phyloP scores from a whole-genome alignment of 2,113 vertebrate species.

The Heterotilapia buettikoferi region DNA sequence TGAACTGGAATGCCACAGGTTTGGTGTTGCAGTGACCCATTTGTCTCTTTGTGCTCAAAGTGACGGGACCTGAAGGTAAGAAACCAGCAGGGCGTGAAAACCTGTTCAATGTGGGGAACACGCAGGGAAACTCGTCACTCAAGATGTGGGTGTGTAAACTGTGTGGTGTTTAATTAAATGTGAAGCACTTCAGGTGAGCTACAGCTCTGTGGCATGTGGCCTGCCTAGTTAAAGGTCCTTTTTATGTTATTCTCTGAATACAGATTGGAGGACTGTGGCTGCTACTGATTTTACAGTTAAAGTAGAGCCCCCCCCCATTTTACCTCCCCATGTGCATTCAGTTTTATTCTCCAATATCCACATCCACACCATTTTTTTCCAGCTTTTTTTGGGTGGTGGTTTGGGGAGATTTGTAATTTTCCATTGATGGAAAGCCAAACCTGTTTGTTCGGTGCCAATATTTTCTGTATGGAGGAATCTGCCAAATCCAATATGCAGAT shows the following conservation, averaged over 20 bases:
- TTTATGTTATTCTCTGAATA: background rate
- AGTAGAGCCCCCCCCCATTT: background rate
- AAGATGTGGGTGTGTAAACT: background rate
- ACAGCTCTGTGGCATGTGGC: background rate
- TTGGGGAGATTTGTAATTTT: background rate
- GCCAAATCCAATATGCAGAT: background rate
- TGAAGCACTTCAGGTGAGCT: background rate
- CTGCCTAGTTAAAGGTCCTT: background rate
- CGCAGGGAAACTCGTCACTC: background rate
- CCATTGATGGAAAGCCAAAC: background rate
- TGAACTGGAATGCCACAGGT: background rate
- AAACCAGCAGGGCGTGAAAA: background rate
- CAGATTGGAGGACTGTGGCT: background rate
- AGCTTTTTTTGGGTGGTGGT: fast-evolving
- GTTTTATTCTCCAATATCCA: background rate
- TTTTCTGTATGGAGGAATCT: background rate
- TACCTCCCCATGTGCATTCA: background rate
- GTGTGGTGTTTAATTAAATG: background rate
- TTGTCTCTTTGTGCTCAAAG: background rate
- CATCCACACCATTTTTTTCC: background rate
- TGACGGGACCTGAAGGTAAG: background rate
- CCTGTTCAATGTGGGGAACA: background rate
- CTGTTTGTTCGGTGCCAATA: background rate
- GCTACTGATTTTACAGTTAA: background rate
- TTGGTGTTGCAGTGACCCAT: background rate